Base-by-base conservation (phyloP, 2,888 invertebrate genomes). In the Acleris laterana region DNA sequence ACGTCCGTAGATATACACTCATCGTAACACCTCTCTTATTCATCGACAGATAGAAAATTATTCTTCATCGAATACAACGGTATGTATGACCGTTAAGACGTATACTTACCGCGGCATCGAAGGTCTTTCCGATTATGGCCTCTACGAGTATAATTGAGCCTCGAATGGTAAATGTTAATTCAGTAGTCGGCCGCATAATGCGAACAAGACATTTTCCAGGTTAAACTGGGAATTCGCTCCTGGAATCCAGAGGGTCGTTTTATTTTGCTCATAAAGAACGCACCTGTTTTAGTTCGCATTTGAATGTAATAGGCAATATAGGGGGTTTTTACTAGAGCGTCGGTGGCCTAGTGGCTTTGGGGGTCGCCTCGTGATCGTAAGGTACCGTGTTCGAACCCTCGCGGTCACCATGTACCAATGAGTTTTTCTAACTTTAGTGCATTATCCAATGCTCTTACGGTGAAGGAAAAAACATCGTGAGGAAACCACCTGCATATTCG, bases 131-230 rank as follows among this genome's bases (percentile, higher is more conserved):
- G 76, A 79, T 81, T 81, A 83, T 81, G 78, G 78, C 69, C 71
- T 75, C 79, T 77, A n/a, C n/a, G n/a, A n/a, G n/a, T n/a, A 81
- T 84, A 82, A 84, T 84, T 80, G 83, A 78, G 70, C 73, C 71
- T 70, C 74, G 71, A 78, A 76, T 76, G 75, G 77, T 79, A 79
- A 77, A 85, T 83, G 83, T 82, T 81, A 85, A 84, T 85, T 81
- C 82, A 79, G 83, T 81, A 79, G 78, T 70, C 61, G 69, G 9
- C 68, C 66, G 56, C 51, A 65, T 68, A 59, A 59, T 60, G 60
- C 65, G 65, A 49, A 44, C 65, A 60, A 57, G 57, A 57, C 46
- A 25, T 46, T 55, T 55, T 56, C 49, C 56, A 44, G 57, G 46
- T 32, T 20, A 38, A 13, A 49, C 42, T 42, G 19, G 59, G 44